Base-by-base conservation (phyloP, 2,888 invertebrate genomes). In the Drymonia ruficornis region DNA sequence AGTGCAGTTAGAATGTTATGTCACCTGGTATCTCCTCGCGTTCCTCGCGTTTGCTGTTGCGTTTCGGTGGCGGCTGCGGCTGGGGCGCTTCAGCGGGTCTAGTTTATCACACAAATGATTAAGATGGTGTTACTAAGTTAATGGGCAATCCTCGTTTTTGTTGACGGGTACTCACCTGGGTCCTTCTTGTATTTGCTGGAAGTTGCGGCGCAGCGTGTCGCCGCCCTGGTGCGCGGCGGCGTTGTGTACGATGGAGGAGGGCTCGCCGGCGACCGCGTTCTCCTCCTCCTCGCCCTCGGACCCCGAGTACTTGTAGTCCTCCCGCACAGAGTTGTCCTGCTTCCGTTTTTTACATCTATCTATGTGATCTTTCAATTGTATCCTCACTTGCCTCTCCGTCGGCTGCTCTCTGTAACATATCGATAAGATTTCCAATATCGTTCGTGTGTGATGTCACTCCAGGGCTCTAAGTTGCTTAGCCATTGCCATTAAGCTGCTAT, bases 291-390 rank as follows among this genome's bases (percentile, higher is more conserved):
- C 99, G 67, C 99, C 98, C 82, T 99, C 99, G 55, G 98, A 98
- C 34, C 99, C 99, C 38, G 99, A 99, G 88, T 98, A 99, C 83
- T 94, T 95, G 86, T 96, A 96, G 79, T 96, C 96, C 78, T 96
- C 96, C 19, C 96, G 94, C 66, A 96, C 95, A 0, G 89, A 93
- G 83, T 97, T 97, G 84, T 98, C 97, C 81, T 96, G 97, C 94
- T 97, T 98, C 84, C 98, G 96, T 87, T 98, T 98, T 93, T 98
- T 98, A 93, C 98, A 98, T 59, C 93, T 94, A 92, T 99, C 99
- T 88, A 99, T 99, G 91, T 99, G 99, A 93, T 99, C 99, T 91
- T 99, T 99, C 67, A 99, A 95, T 88, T 99, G 99, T 91, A 99
- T 99, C 82, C 99, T 95, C 70, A 99, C 99, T 94, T 99, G 98